phyloP scores from a whole-genome alignment of 2,888 invertebrate species.

The Apomyelois bistriatella region DNA sequence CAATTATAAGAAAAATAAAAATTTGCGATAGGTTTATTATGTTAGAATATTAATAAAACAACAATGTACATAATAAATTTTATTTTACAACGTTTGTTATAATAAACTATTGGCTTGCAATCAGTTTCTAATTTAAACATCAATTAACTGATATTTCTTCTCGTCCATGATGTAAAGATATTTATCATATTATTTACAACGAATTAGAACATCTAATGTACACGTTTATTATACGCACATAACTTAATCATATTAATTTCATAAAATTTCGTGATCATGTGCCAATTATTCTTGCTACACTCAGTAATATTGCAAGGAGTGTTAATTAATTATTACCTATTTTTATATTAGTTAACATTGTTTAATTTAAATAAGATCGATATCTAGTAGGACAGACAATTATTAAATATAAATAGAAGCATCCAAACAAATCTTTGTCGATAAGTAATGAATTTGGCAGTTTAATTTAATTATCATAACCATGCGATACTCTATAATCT shows the following conservation, averaged over 20 bases:
- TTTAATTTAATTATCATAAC: slow-evolving; percentile 38
- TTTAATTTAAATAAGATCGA: slow-evolving; percentile 8
- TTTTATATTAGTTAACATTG: not conserved
- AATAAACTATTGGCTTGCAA: slow-evolving; percentile 31
- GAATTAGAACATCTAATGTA: slow-evolving; percentile 15
- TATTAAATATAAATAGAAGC: slow-evolving; percentile 12
- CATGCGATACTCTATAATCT: slow-evolving; percentile 35
- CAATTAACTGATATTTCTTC: slow-evolving; percentile 35
- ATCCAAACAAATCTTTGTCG: slow-evolving; percentile 12
- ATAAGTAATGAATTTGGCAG: slow-evolving; percentile 43
- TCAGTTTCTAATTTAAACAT: slow-evolving; percentile 47
- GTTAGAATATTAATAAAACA: not conserved
- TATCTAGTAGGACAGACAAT: slow-evolving; percentile 19
- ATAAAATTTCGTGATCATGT: not conserved
- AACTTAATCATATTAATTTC: not conserved
- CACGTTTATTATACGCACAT: not conserved
- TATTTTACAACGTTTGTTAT: slow-evolving; percentile 46
- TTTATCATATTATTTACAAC: slow-evolving; percentile 34
- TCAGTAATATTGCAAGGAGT: not conserved
- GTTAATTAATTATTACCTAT: too few relatives aligned
- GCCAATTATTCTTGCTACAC: not conserved
- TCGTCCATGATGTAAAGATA: slow-evolving; percentile 26
- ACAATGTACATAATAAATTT: slow-evolving; percentile 35
- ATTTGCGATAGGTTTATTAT: too few relatives aligned
- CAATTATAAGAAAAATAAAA: too few relatives aligned